These are phyloP conservation scores for Lucilia cuprina DNA, from an alignment of 1,140 invertebrate genomes.

Conservation along the genomic window DNA sequence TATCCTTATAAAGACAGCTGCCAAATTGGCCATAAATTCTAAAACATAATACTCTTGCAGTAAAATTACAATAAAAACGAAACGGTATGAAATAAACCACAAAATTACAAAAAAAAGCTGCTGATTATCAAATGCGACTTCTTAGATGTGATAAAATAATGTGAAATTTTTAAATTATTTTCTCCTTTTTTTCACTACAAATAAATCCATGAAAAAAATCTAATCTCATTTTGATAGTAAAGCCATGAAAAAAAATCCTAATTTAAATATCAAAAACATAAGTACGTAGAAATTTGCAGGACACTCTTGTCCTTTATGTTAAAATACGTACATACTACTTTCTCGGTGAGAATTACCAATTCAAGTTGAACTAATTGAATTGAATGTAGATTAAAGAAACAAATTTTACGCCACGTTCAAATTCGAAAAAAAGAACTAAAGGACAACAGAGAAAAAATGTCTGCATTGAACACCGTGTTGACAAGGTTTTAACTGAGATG, in stretches of 20 bases:
- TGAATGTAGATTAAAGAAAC: slow-evolving; percentile 52
- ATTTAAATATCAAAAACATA: background rate
- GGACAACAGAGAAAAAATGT: background rate
- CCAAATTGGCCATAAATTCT: slow-evolving; percentile 32
- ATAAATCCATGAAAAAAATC: background rate
- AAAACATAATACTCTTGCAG: background rate
- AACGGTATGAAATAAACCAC: background rate
- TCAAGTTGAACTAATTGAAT: slow-evolving; percentile 62
- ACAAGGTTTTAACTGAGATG: slow-evolving; percentile 27
- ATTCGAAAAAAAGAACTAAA: background rate
- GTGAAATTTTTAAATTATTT: background rate
- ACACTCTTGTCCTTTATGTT: background rate
- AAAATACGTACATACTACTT: background rate
- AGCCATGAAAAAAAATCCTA: background rate
- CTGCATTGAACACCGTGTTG: background rate
- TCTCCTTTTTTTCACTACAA: background rate
- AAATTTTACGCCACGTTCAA: slow-evolving; percentile 54
- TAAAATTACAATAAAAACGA: background rate
- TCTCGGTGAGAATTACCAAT: slow-evolving; percentile 49
- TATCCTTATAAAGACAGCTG: slow-evolving; percentile 10
- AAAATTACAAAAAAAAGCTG: background rate
- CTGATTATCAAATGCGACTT: background rate
- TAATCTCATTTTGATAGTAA: background rate
- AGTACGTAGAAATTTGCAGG: background rate
- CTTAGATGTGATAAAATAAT: background rate